A percentile compares a stretch with the other conserved stretches of the same genome.
Evolutionary conservation across 2,888 invertebrate species (phyloP).

Genomic region (Anoncus sp.): DNA sequence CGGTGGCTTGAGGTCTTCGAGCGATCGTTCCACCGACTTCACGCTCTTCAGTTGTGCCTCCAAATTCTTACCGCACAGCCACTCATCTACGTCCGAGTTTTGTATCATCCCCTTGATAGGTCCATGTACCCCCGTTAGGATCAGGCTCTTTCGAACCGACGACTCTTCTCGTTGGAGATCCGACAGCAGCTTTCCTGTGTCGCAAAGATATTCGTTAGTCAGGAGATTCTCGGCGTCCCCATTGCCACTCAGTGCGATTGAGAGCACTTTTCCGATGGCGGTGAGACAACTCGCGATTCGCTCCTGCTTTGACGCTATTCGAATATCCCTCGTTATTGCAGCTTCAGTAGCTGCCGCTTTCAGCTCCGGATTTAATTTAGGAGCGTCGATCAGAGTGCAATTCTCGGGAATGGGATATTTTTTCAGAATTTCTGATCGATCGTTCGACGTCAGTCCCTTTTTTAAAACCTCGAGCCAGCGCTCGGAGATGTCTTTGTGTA

Average conservation of each 20-base stretch:
- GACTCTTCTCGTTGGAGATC: constrained; percentile 43
- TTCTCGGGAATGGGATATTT: constrained; percentile 39
- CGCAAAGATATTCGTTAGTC: constrained; percentile 31
- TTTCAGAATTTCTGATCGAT: constrained; percentile 41
- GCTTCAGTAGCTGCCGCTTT: constrained; percentile 36
- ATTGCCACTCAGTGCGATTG: constrained; percentile 19
- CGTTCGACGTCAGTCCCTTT: constrained; percentile 27
- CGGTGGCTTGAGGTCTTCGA: constrained; percentile 43
- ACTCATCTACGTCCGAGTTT: constrained; percentile 34
- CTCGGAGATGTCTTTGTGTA: constrained; percentile 28
- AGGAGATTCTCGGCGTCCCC: constrained; percentile 27
- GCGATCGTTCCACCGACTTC: constrained; percentile 38
- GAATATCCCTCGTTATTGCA: constrained; percentile 39
- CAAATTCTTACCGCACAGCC: constrained; percentile 42
- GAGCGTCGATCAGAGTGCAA: constrained; percentile 40
- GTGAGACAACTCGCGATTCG: constrained; percentile 39
- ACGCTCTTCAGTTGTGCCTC: constrained; percentile 27
- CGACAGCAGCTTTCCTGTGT: constrained; percentile 29
- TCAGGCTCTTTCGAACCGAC: constrained; percentile 33
- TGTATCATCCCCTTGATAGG: constrained; percentile 30
- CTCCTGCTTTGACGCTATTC: constrained; percentile 32
- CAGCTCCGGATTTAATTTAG: constrained; percentile 35
- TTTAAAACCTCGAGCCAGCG: constrained; percentile 27
- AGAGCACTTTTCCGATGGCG: constrained; percentile 32
- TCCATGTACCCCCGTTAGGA: constrained; percentile 26